Conservation (phyloP, 2,113 vertebrate genomes). For the Chloroceryle aenea region DNA sequence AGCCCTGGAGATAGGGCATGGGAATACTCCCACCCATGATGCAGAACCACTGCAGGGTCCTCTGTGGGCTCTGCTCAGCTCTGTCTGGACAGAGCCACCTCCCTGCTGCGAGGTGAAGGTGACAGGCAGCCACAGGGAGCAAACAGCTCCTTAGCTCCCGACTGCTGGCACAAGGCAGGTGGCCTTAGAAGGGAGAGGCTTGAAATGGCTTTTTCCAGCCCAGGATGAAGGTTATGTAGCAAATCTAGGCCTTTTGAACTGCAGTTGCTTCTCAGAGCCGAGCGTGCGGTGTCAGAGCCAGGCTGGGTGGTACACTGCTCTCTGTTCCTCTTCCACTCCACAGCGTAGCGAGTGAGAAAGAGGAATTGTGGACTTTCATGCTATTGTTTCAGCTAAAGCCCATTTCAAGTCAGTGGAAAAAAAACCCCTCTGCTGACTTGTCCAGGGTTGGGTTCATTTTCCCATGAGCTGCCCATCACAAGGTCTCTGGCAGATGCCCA, state of each 20-base stretch:
- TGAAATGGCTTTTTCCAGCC: neutral
- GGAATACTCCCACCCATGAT: neutral
- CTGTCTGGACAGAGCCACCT: neutral
- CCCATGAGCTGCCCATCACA: neutral
- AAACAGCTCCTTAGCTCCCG: neutral
- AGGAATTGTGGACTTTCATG: neutral
- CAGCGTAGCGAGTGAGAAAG: neutral
- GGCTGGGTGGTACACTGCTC: neutral
- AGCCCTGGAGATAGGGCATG: neutral
- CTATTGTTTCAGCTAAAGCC: neutral
- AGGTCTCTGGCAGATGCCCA: neutral
- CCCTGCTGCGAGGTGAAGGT: neutral
- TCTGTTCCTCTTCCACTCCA: slow-evolving; percentile 29
- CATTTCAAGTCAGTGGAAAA: neutral
- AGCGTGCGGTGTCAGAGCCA: fast-evolving
- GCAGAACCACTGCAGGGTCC: neutral
- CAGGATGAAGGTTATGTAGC: neutral
- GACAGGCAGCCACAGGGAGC: neutral
- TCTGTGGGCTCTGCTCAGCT: neutral
- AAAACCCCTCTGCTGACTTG: neutral
- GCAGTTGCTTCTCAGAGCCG: neutral
- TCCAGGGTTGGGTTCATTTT: neutral
- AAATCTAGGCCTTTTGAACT: neutral
- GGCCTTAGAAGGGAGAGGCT: neutral
- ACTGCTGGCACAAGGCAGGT: neutral